Conservation (phyloP, 2,797 vertebrate species). For the Fundulus diaphanus region DNA sequence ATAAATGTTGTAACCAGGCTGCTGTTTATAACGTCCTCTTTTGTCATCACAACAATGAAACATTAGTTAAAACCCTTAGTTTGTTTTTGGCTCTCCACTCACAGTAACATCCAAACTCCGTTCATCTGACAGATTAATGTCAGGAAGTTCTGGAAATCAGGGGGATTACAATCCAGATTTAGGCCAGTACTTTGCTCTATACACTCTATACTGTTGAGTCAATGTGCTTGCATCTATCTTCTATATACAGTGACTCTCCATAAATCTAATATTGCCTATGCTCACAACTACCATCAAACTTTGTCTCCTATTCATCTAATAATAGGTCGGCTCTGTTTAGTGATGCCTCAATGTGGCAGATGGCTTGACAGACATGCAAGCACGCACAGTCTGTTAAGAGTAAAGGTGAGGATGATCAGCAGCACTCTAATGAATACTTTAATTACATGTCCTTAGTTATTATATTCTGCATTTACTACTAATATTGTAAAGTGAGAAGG, state of each 20-base stretch:
- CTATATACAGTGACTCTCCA: background rate
- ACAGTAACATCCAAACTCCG: background rate
- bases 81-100: background rate
- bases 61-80: no score
- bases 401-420: conserved; percentile 71
- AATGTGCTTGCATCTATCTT: background rate
- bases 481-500: conserved; percentile 66
- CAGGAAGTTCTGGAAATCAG: background rate
- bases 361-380: conserved; percentile 44
- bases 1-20: no score
- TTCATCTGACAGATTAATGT: background rate
- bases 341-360: conserved; percentile 55
- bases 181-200: background rate
- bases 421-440: conserved; percentile 68
- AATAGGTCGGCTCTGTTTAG: conserved; percentile 32
- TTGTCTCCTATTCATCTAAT: conserved; percentile 32
- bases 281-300: conserved; percentile 29
- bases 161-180: background rate
- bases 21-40: background rate
- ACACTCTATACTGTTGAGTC: background rate
- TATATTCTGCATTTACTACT: conserved; percentile 67
- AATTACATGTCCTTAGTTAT: conserved; percentile 63
- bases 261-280: background rate
- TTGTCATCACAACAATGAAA: background rate
- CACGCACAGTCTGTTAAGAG: conserved; percentile 29